A percentile compares a stretch with the other conserved stretches of the same genome.
Conservation (phyloP, 1,140 invertebrate genomes). For the Patella vulgata region DNA sequence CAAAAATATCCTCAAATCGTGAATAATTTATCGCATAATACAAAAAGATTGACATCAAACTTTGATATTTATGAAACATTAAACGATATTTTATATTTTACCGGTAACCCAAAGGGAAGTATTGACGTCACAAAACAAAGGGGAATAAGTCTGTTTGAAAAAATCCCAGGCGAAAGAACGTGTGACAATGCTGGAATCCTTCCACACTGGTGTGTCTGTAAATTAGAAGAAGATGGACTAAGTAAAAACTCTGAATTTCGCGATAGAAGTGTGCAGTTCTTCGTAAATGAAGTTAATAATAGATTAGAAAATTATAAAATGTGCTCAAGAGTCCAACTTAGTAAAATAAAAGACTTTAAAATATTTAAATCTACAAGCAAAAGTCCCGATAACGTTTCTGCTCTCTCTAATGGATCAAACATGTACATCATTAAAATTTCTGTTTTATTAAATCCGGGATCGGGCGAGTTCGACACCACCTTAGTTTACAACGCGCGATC, state of each 20-base stretch:
- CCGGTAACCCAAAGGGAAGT: slow-evolving; percentile 19
- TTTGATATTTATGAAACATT: slow-evolving; percentile 69
- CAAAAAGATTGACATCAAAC: slow-evolving; percentile 64
- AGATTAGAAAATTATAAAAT: not conserved
- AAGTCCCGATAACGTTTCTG: slow-evolving; percentile 5
- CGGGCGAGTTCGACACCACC: slow-evolving; percentile 39
- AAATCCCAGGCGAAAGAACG: slow-evolving; percentile 62
- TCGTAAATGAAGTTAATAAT: no score
- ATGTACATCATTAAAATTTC: slow-evolving; percentile 28
- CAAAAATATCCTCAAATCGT: slow-evolving; percentile 73
- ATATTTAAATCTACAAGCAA: not conserved
- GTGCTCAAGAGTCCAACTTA: not conserved
- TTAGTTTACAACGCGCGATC: slow-evolving; percentile 11
- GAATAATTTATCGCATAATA: slow-evolving; percentile 77
- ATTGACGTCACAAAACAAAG: slow-evolving; percentile 32
- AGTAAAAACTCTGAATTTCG: no score
- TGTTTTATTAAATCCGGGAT: slow-evolving; percentile 28
- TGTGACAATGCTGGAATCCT: slow-evolving; percentile 65
- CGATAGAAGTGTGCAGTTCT: no score
- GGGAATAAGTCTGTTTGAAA: slow-evolving; percentile 64
- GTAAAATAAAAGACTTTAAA: no score
- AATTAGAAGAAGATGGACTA: no score
- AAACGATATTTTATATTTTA: slow-evolving; percentile 60
- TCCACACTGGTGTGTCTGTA: slow-evolving; percentile 67
- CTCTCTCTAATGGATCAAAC: no score